Conservation (phyloP, 2,113 vertebrate species). For the Kryptolebias marmoratus region DNA sequence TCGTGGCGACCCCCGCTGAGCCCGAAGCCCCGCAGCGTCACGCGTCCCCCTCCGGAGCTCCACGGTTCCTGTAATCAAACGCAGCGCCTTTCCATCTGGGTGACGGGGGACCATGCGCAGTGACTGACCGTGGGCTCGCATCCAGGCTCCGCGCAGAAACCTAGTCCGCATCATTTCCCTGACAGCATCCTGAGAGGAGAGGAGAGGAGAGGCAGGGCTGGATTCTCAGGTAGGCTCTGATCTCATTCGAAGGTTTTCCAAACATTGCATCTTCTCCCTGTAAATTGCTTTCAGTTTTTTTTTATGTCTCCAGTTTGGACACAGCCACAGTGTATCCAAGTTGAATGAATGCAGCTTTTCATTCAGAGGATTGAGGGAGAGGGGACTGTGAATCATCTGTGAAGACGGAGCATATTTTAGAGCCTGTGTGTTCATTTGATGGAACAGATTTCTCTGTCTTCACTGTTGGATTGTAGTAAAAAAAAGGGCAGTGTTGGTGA, state of each 20-base stretch:
- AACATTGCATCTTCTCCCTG: conserved; percentile 28
- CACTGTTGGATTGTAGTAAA: conserved; percentile 16
- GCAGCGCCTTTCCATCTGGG: conserved; percentile 17
- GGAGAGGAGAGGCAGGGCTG: conserved; percentile 38
- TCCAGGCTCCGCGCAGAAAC: conserved; percentile 57
- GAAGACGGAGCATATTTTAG: conserved; percentile 26
- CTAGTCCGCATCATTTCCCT: conserved; percentile 71
- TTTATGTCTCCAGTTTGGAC: conserved; percentile 32
- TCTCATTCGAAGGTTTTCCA: conserved; percentile 17
- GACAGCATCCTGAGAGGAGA: conserved; percentile 55
- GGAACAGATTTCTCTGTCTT: conserved; percentile 29
- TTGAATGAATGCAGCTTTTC: conserved; percentile 70
- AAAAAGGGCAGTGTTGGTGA: not conserved
- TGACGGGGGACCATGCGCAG: conserved; percentile 72
- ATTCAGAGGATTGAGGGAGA: conserved; percentile 54
- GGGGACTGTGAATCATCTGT: conserved; percentile 16
- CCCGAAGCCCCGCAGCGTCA: conserved; percentile 42
- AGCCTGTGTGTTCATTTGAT: conserved; percentile 45
- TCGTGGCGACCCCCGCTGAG: conserved; percentile 40
- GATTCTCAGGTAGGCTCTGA: conserved; percentile 70
- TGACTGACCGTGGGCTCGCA: conserved; percentile 56
- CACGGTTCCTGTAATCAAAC: not conserved
- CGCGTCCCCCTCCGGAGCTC: conserved; percentile 35
- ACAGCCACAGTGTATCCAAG: conserved; percentile 38
- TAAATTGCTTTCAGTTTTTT: conserved; percentile 23